Conservation (phyloP, 2,888 invertebrate species). For the Petrolisthes cinctipes region DNA sequence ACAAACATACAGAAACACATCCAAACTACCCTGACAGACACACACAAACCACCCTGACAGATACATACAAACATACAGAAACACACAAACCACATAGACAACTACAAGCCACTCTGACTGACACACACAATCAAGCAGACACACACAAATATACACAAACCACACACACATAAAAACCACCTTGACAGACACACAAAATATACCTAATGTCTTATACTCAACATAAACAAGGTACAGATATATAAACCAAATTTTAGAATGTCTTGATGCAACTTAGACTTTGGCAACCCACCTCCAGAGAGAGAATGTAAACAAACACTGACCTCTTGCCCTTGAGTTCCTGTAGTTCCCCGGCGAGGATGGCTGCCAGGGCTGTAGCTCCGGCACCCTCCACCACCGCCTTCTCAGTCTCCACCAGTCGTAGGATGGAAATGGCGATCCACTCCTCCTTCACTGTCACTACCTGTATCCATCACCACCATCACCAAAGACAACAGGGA, state of each 20-base stretch:
- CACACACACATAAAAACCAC: not conserved
- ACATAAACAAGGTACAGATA: no score
- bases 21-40: not conserved
- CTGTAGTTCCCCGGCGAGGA: conserved; percentile 83
- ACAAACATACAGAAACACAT: not conserved
- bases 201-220: no score
- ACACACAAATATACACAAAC: not conserved
- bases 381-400: conserved; percentile 93
- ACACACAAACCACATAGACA: no score
- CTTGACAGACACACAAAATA: no score
- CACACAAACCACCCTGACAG: not conserved
- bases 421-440: conserved; percentile 85
- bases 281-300: no score
- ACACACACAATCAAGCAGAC: no score
- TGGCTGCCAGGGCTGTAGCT: conserved; percentile 86
- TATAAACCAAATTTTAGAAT: no score
- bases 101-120: no score
- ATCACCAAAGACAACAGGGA: not conserved
- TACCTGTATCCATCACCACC: conserved; percentile 70
- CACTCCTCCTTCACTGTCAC: conserved; percentile 83
- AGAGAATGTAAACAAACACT: not conserved
- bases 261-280: no score
- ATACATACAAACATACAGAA: not conserved
- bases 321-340: conserved; percentile 82
- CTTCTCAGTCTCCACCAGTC: conserved; percentile 85